Evolutionary conservation across 35 echinoderm and acorn worm species (phyloP).

Genomic region (Nesometra sesokonis): DNA sequence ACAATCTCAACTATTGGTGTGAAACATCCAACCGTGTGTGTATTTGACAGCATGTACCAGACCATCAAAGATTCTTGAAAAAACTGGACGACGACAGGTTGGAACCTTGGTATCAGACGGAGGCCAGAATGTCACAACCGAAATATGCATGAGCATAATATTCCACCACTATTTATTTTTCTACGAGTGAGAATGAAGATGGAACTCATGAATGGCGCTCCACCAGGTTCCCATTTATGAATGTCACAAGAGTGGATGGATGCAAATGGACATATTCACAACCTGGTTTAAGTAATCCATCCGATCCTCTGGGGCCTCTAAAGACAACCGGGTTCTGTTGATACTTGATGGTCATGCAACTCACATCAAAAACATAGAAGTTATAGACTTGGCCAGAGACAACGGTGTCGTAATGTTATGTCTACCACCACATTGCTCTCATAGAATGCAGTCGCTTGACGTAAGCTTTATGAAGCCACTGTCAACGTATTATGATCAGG

Average conservation of each 20-base stretch:
- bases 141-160: slow-evolving; percentile 23
- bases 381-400: slow-evolving; percentile 1
- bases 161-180: slow-evolving; percentile 18
- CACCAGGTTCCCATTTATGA: slow-evolving; percentile 11
- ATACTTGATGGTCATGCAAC: slow-evolving; percentile 5
- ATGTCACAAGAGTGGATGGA: slow-evolving; percentile 24
- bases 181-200: slow-evolving; percentile 21
- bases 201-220: slow-evolving; percentile 26
- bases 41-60: slow-evolving; percentile 8
- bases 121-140: slow-evolving; percentile 2
- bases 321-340: slow-evolving; percentile 21
- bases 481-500: slow-evolving; percentile 4
- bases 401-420: background rate
- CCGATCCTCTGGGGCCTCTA: background rate
- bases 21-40: slow-evolving; percentile 5
- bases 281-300: slow-evolving; percentile 26
- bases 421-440: background rate
- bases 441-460: background rate
- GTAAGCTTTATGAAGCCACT: slow-evolving; percentile 2
- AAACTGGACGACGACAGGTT: background rate
- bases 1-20: too few species aligned
- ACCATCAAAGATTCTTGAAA: slow-evolving; percentile 11
- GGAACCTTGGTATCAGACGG: background rate
- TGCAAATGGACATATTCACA: slow-evolving; percentile 6
- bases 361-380: slow-evolving; percentile 11